Evolutionary conservation across 2,113 vertebrate species (phyloP).

Genomic region (Alexandromys fortis): DNA sequence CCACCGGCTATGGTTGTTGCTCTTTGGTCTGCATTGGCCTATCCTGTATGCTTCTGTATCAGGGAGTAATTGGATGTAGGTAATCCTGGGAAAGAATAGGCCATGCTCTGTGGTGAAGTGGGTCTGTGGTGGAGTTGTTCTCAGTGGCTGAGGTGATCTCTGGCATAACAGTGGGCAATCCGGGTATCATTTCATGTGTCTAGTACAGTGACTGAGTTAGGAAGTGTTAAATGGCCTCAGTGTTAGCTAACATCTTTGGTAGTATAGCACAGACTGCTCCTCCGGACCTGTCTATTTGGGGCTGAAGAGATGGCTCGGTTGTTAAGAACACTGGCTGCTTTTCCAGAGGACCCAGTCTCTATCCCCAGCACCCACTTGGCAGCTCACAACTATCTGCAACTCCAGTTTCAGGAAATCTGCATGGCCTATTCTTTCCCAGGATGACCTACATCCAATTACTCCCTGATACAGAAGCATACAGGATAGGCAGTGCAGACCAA

Average conservation of each 20-base stretch:
- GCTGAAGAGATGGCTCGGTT: not conserved
- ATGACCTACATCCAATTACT: no score
- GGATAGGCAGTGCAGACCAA: no score
- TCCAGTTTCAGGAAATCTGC: not conserved
- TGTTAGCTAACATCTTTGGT: not conserved
- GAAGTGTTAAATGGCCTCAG: not conserved
- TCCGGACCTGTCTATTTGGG: not conserved
- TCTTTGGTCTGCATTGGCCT: not conserved
- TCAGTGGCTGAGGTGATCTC: not conserved
- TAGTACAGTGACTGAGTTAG: not conserved
- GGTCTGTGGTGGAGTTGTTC: not conserved
- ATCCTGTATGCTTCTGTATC: not conserved
- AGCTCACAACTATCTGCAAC: not conserved
- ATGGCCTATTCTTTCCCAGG: no score
- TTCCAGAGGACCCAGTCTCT: not conserved
- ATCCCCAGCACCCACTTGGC: not conserved
- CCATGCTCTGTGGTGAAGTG: not conserved
- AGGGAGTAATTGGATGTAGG: not conserved
- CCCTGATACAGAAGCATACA: no score
- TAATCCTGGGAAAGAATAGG: not conserved
- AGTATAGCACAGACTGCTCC: not conserved
- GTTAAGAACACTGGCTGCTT: not conserved
- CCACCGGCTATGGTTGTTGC: not conserved
- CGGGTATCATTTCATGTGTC: not conserved
- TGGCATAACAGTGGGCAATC: not conserved